Percentiles rank a stretch among this genome's conserved stretches.
Evolutionary conservation across 2,797 vertebrate genomes (phyloP).

Genomic region (Micrastur ruficollis): DNA sequence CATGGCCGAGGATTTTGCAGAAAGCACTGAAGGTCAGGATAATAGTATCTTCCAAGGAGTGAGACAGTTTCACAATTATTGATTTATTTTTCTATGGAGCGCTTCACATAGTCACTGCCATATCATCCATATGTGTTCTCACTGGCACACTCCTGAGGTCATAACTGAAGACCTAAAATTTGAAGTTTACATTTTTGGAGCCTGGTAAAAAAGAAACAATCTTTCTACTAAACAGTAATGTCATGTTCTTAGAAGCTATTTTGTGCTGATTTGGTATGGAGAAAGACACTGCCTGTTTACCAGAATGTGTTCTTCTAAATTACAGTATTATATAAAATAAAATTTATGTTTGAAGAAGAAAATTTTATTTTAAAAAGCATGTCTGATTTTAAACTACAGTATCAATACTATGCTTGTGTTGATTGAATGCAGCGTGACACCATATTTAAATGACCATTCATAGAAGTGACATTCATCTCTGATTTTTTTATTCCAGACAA

Average conservation of each 20-base stretch:
- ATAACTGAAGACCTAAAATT: not conserved
- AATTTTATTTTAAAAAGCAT: not conserved
- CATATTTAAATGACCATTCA: not conserved
- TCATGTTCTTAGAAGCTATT: not conserved
- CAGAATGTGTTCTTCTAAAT: not conserved
- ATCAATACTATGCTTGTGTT: not conserved
- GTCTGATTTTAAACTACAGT: not conserved
- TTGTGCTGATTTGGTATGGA: not conserved
- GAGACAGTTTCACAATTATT: not conserved
- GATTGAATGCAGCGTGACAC: not conserved
- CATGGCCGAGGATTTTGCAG: not conserved
- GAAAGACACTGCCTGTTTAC: not conserved
- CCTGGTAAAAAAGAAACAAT: not conserved
- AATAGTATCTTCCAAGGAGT: not conserved
- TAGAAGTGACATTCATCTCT: not conserved
- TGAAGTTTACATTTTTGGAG: not conserved
- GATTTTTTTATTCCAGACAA: not conserved
- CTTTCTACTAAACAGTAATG: not conserved
- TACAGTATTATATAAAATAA: not conserved
- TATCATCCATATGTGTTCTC: not conserved
- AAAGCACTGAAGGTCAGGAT: not conserved
- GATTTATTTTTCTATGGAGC: not conserved
- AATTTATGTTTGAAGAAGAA: not conserved
- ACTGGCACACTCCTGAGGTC: not conserved
- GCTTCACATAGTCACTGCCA: not conserved